Evolutionary conservation across 2,888 invertebrate species (phyloP).

Genomic region (Megaustenia siamemsis): DNA sequence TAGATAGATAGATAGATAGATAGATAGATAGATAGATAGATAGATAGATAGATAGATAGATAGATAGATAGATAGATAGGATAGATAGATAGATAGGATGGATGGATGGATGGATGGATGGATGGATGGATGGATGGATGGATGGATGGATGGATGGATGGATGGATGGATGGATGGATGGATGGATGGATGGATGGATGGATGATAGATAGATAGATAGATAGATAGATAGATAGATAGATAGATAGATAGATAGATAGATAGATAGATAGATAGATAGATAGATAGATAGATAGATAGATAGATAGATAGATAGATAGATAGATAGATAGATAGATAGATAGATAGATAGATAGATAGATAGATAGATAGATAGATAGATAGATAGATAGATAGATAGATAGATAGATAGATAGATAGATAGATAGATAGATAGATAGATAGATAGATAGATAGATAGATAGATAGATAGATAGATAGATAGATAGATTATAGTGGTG

Average conservation of each 20-base stretch:
- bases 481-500: neutral
- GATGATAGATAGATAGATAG: neutral
- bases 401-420: constrained; percentile 3
- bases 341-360: too few relatives aligned
- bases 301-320: neutral
- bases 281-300: neutral
- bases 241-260: neutral
- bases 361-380: neutral
- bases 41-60: neutral
- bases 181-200: neutral
- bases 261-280: neutral
- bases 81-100: neutral
- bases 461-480: neutral
- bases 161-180: neutral
- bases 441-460: constrained; percentile 7
- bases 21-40: neutral
- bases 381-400: constrained; percentile 1
- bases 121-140: neutral
- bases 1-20: neutral
- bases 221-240: neutral
- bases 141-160: neutral
- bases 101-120: neutral
- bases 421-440: constrained; percentile 11
- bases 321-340: neutral
- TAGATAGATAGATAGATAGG: neutral